Evolutionary conservation across 2,888 invertebrate species (phyloP), one percentile per base, ranked within the genome.

Genomic region (Lepetodrilus schrolli): DNA sequence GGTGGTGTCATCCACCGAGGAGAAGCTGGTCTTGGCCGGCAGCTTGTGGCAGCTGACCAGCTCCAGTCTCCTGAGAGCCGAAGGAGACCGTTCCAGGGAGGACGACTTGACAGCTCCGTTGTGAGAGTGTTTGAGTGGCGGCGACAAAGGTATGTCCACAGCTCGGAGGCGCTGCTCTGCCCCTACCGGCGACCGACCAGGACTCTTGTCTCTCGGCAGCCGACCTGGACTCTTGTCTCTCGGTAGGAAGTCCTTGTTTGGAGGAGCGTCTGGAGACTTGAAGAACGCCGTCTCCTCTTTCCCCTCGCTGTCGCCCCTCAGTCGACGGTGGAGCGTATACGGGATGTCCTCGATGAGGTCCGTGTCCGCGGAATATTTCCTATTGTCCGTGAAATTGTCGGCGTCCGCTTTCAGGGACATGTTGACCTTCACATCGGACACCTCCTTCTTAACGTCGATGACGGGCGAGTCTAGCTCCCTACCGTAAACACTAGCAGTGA

Each of bases 1-100:
- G 3, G 89, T 81, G 0, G 90, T 88, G 79, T 91, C 90, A 84
- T 91, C 91, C 10, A 87, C 84, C 71, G 85, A 86, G 1, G 90
- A 91, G 73, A 83, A 90, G 75, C 88, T 89, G 74, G 87, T 85
- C 58, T 83, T 83, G 10, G 87, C 83, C 5, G 91, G 88, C 8
- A 91, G 82, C 66, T 82, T 85, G 73, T 84, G 82, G 73, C 80
- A 84, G 65, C 80, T 83, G 4, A 86, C 81, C 7, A 87, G 70
- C 47, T 87, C 87, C 30, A 84, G 76, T 50, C 84, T 79, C 49
- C 83, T 80, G n/a, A 78, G 80, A 66, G 84, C 79, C 8, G 85
- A 81, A 1, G 87, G 87, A 4, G 86, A 86, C 13, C 83, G 74
- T 26, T 83, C 83, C 1, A 76, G 58, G 8, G 84, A 82, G n/a